These are phyloP conservation scores for Danio aesculapii DNA, from an alignment of 2,797 vertebrate genomes.

Conservation along the genomic window DNA sequence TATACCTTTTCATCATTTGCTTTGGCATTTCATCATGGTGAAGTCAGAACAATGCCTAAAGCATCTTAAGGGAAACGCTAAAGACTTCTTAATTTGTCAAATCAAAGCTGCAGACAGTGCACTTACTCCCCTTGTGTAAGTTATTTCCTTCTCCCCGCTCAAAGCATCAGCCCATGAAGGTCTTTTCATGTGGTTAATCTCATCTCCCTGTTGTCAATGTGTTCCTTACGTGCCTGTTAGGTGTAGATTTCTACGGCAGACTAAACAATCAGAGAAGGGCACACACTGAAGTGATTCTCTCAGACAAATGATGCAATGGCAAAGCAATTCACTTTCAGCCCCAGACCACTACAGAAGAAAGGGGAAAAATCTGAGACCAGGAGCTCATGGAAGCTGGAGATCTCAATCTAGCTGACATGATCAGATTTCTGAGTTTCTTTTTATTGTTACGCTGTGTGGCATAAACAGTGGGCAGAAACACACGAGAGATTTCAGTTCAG, in stretches of 20 bases:
- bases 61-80: constrained; percentile 72
- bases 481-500: background rate
- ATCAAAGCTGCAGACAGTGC: constrained; percentile 74
- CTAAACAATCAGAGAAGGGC: constrained; percentile 76
- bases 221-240: constrained; percentile 58
- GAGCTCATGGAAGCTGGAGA: constrained; percentile 9
- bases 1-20: constrained; percentile 57
- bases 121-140: constrained; percentile 74
- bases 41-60: constrained; percentile 58
- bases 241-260: constrained; percentile 66
- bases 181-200: constrained; percentile 79
- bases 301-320: constrained; percentile 81
- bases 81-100: constrained; percentile 79
- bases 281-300: constrained; percentile 81
- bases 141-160: constrained; percentile 75
- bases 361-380: background rate
- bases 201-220: constrained; percentile 71
- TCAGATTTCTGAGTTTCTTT: constrained; percentile 18
- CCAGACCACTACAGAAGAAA: constrained; percentile 42
- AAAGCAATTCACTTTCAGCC: constrained; percentile 69
- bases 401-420: constrained; percentile 30
- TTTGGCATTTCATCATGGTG: constrained; percentile 55
- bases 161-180: constrained; percentile 75
- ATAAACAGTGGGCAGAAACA: background rate
- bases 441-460: background rate